These are phyloP conservation scores for Teleopsis dalmanni DNA, from an alignment of 1,140 invertebrate species.

Conservation along the genomic window DNA sequence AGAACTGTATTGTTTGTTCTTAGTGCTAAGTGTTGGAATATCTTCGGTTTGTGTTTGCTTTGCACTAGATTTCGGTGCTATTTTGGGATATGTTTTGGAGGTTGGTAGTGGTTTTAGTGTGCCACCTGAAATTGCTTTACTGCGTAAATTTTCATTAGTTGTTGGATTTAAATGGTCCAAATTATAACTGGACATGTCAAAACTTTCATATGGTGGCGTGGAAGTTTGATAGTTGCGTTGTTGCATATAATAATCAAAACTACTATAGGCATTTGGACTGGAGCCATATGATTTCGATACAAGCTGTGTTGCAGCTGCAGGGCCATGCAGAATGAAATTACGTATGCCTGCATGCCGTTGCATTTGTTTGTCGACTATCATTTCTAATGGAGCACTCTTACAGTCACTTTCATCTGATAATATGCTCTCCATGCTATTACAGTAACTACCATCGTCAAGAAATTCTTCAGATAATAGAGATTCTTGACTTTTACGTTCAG, in stretches of 20 bases:
- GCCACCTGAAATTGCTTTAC: constrained; percentile 11
- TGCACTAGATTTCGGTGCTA: constrained; percentile 15
- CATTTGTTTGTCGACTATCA: constrained; percentile 52
- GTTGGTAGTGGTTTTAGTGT: constrained; percentile 25
- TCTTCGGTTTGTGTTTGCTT: constrained; percentile 19
- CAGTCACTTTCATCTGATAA: constrained; percentile 71
- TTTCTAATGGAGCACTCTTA: constrained; percentile 66
- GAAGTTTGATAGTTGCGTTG: constrained; percentile 19
- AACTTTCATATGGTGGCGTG: constrained; percentile 25
- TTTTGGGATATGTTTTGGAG: constrained; percentile 35
- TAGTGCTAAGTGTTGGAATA: constrained; percentile 34
- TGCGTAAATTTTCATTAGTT: not conserved
- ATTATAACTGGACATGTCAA: constrained; percentile 39
- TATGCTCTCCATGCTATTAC: constrained; percentile 70
- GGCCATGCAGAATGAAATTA: constrained; percentile 34
- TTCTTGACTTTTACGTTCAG: constrained; percentile 58
- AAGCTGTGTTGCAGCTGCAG: constrained; percentile 10
- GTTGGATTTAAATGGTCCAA: constrained; percentile 22
- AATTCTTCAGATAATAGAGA: constrained; percentile 64
- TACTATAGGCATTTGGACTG: constrained; percentile 49
- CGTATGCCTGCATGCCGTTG: constrained; percentile 36
- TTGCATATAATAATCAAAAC: constrained; percentile 42
- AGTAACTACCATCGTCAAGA: constrained; percentile 47
- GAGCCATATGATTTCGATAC: constrained; percentile 53
- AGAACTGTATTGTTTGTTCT: constrained; percentile 40